Conservation (phyloP, 2,888 invertebrate species). For the Stenurella melanura region DNA sequence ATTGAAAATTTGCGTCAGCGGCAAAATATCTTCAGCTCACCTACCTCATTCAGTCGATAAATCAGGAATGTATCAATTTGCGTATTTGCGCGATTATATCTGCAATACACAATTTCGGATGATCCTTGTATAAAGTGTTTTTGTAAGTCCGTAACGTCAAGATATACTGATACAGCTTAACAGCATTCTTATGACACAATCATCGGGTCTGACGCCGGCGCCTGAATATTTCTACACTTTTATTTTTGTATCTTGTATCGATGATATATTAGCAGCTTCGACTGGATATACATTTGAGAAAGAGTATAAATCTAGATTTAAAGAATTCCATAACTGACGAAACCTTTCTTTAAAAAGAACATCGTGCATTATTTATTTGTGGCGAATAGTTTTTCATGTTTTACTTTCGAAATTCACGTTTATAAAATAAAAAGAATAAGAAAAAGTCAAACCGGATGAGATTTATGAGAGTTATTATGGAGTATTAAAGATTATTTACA, state of each 20-base stretch:
- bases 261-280: slow-evolving; percentile 20
- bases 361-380: too few species aligned
- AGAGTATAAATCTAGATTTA: slow-evolving; percentile 1
- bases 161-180: slow-evolving; percentile 18
- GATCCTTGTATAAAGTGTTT: slow-evolving; percentile 10
- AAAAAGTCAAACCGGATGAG: too few species aligned
- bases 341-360: background rate
- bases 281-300: slow-evolving; percentile 8
- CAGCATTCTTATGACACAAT: slow-evolving; percentile 36
- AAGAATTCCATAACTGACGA: background rate
- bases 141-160: slow-evolving; percentile 14
- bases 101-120: background rate
- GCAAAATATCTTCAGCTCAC: background rate
- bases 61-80: slow-evolving; percentile 17
- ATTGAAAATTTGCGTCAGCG: slow-evolving; percentile 28
- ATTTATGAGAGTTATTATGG: too few species aligned
- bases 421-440: too few species aligned
- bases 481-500: too few species aligned
- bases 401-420: too few species aligned
- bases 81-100: slow-evolving; percentile 4
- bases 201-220: slow-evolving; percentile 34
- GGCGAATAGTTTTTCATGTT: too few species aligned
- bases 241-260: slow-evolving; percentile 25
- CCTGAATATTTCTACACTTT: slow-evolving; percentile 39
- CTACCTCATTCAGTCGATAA: background rate